Evolutionary conservation across 2,888 invertebrate species (phyloP).

Genomic region (Notocelia uddmanniana): DNA sequence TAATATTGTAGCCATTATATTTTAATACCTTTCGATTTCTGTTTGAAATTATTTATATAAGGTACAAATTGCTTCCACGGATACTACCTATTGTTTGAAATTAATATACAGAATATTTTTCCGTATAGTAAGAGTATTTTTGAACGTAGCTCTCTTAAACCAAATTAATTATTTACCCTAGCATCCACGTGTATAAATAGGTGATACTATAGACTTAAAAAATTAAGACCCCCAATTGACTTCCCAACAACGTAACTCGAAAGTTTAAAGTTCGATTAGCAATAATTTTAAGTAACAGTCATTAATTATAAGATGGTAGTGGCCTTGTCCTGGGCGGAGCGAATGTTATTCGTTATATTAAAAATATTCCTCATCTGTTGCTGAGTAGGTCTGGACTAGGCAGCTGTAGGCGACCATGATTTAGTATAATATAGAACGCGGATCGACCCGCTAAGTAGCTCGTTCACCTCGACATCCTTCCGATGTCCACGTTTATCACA

Average conservation of each 20-base stretch:
- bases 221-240: conserved; percentile 28
- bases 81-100: conserved; percentile 21
- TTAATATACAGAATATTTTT: conserved; percentile 25
- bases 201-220: conserved; percentile 17
- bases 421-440: not conserved
- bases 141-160: conserved; percentile 16
- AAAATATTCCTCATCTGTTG: conserved; percentile 13
- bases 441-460: not conserved
- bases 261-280: conserved; percentile 48
- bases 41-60: not conserved
- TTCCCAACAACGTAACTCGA: conserved; percentile 28
- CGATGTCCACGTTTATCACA: not conserved
- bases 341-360: conserved; percentile 37
- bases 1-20: conserved; percentile 29
- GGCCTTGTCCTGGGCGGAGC: conserved; percentile 48
- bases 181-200: conserved; percentile 12
- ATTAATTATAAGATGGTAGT: conserved; percentile 49
- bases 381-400: conserved; percentile 12
- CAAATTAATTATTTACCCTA: conserved; percentile 23
- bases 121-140: conserved; percentile 6
- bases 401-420: conserved; percentile 2
- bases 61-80: conserved; percentile 18
- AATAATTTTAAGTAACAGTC: conserved; percentile 50
- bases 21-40: conserved; percentile 24
- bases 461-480: not conserved